These are phyloP conservation scores for Chrysolina haemoptera DNA, from an alignment of 2,888 invertebrate genomes.

Conservation along the genomic window DNA sequence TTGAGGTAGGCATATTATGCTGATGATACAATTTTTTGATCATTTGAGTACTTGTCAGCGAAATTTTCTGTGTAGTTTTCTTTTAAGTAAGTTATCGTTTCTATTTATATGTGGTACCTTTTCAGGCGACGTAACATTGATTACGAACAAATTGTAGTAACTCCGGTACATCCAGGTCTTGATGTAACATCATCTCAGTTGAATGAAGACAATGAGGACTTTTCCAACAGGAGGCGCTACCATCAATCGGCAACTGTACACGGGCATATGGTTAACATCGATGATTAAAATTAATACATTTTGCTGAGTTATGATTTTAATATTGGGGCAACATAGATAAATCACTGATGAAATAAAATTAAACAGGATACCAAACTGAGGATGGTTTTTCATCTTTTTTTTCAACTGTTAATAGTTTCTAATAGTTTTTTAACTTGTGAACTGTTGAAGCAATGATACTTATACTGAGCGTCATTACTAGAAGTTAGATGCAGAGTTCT, in stretches of 20 bases:
- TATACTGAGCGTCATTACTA: not conserved
- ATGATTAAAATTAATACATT: conserved; percentile 60
- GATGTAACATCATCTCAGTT: conserved; percentile 88
- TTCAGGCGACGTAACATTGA: conserved; percentile 83
- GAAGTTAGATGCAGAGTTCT: too few relatives aligned
- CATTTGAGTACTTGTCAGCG: too few relatives aligned
- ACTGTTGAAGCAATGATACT: not conserved
- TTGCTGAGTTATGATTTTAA: conserved; percentile 4
- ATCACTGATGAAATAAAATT: not conserved
- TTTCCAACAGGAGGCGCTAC: conserved; percentile 91
- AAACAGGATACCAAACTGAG: not conserved
- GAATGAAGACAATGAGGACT: conserved; percentile 96
- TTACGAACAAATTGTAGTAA: conserved; percentile 89
- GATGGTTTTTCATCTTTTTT: not conserved
- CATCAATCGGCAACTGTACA: conserved; percentile 91
- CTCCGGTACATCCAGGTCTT: conserved; percentile 85
- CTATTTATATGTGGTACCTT: conserved; percentile 46
- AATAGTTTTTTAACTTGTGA: not conserved
- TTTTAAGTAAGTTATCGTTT: not conserved
- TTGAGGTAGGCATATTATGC: too few relatives aligned
- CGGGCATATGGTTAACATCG: conserved; percentile 77
- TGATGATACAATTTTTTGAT: too few relatives aligned
- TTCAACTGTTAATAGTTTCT: too few relatives aligned
- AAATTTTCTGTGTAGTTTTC: not conserved
- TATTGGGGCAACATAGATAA: conserved; percentile 12